Evolutionary conservation across 1,140 invertebrate genomes (phyloP).

Genomic region (Drosophila leontia): DNA sequence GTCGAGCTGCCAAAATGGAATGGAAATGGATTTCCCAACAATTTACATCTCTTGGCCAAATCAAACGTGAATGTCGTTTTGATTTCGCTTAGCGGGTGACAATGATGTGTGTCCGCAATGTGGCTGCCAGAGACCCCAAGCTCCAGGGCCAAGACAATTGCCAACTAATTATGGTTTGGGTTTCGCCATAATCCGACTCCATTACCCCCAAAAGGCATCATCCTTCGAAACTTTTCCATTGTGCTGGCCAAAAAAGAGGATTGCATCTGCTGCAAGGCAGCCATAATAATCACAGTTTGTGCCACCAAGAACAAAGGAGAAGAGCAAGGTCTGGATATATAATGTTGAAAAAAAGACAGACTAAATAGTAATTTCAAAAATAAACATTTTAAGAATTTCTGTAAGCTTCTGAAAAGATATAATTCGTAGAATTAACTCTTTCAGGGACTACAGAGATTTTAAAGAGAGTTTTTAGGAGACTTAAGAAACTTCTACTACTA

Average conservation of each 20-base stretch:
- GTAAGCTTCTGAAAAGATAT: no score
- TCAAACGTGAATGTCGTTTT: conserved; percentile 15
- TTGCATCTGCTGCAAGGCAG: conserved; percentile 32
- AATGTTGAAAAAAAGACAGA: no score
- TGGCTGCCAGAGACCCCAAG: background rate
- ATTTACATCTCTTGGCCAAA: conserved; percentile 3
- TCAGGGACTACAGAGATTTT: no score
- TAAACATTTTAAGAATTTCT: no score
- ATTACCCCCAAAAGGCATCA: background rate
- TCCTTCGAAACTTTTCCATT: conserved; percentile 16
- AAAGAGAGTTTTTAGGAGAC: no score
- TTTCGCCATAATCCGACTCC: conserved; percentile 10
- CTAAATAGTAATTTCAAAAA: no score
- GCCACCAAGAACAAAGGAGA: background rate
- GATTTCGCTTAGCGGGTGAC: background rate
- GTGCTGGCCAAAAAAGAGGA: conserved; percentile 1
- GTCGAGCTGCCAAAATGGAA: conserved; percentile 36
- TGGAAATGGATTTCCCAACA: conserved; percentile 31
- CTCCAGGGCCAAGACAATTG: conserved; percentile 17
- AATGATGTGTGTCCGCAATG: conserved; percentile 6
- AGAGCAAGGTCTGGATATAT: background rate
- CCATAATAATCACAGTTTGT: conserved; percentile 35
- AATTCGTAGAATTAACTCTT: no score
- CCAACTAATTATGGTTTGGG: conserved; percentile 23
- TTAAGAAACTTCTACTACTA: no score